These are phyloP conservation scores for Agrotis segetum DNA, from an alignment of 2,888 invertebrate species.

Conservation along the genomic window DNA sequence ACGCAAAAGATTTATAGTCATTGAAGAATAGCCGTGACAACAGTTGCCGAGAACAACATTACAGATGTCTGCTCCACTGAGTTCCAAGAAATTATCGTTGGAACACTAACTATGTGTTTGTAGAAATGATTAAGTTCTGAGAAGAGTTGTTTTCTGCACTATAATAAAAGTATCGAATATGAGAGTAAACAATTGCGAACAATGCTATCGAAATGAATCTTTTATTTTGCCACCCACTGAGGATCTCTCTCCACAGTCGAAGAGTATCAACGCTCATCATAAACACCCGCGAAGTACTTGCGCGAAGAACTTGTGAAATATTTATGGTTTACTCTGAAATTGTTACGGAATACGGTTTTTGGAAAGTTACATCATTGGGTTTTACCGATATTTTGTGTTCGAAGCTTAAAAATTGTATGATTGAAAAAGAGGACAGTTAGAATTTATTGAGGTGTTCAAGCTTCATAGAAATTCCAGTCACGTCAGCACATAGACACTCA, in stretches of 20 bases:
- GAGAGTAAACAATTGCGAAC: conserved; percentile 47
- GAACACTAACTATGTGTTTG: conserved; percentile 48
- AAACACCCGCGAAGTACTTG: conserved; percentile 22
- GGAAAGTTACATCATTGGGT: background rate
- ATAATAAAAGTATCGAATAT: conserved; percentile 38
- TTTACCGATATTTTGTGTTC: conserved; percentile 14
- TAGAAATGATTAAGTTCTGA: conserved; percentile 61
- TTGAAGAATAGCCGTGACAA: conserved; percentile 49
- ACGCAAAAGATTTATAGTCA: conserved; percentile 55
- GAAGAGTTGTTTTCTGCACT: conserved; percentile 52
- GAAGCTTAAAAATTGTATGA: background rate
- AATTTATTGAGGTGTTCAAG: background rate
- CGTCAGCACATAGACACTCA: background rate
- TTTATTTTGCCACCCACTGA: conserved; percentile 33
- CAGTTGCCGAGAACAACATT: conserved; percentile 17
- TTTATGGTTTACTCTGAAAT: conserved; percentile 28
- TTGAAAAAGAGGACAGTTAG: background rate
- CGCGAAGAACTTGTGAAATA: conserved; percentile 12
- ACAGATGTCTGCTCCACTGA: conserved; percentile 28
- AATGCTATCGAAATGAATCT: conserved; percentile 22
- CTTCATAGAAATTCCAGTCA: conserved; percentile 16
- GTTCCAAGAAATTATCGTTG: conserved; percentile 55
- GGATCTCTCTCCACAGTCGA: conserved; percentile 4
- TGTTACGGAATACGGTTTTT: conserved; percentile 6
- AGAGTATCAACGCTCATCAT: conserved; percentile 3